Evolutionary conservation across 2,888 invertebrate genomes (phyloP).

Genomic region (Drosophila percnosoma): DNA sequence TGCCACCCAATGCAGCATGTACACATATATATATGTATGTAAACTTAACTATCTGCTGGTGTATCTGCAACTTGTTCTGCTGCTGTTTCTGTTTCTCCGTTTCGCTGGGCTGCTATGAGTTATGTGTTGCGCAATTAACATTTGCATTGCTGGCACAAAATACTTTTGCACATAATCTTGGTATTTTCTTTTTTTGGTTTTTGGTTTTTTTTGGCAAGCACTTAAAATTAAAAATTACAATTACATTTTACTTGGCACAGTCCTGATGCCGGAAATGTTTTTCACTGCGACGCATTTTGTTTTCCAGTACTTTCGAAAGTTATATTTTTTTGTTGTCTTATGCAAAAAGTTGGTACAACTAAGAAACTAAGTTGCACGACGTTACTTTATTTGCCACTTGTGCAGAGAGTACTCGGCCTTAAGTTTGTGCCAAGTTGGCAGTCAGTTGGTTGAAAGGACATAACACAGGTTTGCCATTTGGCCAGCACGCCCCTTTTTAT

Average conservation of each 20-base stretch:
- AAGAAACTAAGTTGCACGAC: slow-evolving; percentile 33
- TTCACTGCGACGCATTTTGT: slow-evolving; percentile 54
- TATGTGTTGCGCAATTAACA: slow-evolving; percentile 78
- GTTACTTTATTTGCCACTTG: slow-evolving; percentile 72
- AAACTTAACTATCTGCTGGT: slow-evolving; percentile 13
- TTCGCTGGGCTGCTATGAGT: slow-evolving; percentile 56
- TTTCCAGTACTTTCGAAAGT: slow-evolving; percentile 30
- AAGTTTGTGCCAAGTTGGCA: slow-evolving; percentile 61
- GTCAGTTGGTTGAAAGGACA: slow-evolving; percentile 33
- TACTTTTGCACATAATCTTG: slow-evolving; percentile 53
- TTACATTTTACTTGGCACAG: slow-evolving; percentile 74
- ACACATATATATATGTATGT: neutral
- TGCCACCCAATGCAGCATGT: slow-evolving; percentile 20
- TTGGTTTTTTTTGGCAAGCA: slow-evolving; percentile 62
- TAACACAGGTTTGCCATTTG: slow-evolving; percentile 75
- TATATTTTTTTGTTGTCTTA: neutral
- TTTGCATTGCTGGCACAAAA: slow-evolving; percentile 75
- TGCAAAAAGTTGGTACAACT: slow-evolving; percentile 38
- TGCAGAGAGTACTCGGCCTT: slow-evolving; percentile 18
- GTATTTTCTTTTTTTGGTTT: neutral
- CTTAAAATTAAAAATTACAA: slow-evolving; percentile 80
- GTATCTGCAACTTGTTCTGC: slow-evolving; percentile 16
- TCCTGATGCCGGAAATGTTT: slow-evolving; percentile 40
- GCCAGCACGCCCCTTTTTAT: slow-evolving; percentile 28
- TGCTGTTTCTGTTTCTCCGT: too few species aligned